Percentiles rank a stretch among this genome's conserved stretches.
These are phyloP conservation scores for Ruditapes philippinarum DNA, from an alignment of 1,140 invertebrate genomes.

Conservation along the genomic window DNA sequence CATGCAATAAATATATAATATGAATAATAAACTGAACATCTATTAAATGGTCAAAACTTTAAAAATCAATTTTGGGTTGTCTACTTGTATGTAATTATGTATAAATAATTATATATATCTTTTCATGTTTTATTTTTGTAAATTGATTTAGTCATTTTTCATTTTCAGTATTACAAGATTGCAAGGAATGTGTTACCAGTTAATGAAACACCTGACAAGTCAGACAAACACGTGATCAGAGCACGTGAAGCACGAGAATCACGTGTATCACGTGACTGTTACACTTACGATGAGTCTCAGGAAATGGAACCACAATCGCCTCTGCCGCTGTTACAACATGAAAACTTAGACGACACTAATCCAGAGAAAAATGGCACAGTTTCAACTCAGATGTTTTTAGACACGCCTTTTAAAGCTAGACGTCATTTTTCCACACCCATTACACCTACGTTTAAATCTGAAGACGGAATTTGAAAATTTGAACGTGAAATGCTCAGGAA, in stretches of 20 bases:
- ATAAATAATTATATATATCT: not conserved
- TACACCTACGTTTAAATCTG: not conserved
- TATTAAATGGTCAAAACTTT: no score
- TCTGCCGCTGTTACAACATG: not conserved
- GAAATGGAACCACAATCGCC: not conserved
- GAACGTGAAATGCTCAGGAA: no score
- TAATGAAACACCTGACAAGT: no score
- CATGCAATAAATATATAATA: no score
- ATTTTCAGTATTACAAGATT: not conserved
- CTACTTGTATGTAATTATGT: not conserved
- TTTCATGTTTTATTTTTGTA: not conserved
- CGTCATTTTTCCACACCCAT: conserved; percentile 2
- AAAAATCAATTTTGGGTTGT: no score
- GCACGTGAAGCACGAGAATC: not conserved
- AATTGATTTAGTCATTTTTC: not conserved
- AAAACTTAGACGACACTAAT: not conserved
- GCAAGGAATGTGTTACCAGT: not conserved
- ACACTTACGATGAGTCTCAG: not conserved
- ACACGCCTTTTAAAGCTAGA: not conserved
- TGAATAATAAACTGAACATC: no score
- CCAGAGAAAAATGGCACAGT: not conserved
- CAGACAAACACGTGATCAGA: not conserved
- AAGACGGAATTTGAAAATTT: not conserved
- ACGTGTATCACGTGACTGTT: not conserved
- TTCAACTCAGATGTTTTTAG: not conserved